Evolutionary conservation across 2,113 vertebrate genomes (phyloP), one percentile per base, ranked within the genome.

Genomic region (Romanogobio albipinnatus): DNA sequence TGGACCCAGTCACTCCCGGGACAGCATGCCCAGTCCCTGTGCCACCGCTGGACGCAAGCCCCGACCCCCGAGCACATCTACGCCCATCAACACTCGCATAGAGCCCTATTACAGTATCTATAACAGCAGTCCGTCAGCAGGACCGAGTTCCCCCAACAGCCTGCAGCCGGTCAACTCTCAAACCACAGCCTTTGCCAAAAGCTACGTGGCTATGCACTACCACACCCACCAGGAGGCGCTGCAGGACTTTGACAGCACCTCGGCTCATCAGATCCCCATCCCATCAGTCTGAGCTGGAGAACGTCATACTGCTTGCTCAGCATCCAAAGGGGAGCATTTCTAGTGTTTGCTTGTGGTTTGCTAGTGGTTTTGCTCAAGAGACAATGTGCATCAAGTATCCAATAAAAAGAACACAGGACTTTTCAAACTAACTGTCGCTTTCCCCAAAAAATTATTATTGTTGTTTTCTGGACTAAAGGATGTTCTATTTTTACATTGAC

Each of bases 81-180:
- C 97, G 0, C 97, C 98, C 4, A 93, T 99, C 93, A 96, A 99
- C 94, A 98, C 97, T 0, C 96, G 97, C 13, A 95, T 99, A 0
- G 97, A 99, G 86, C 97, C 98, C 26, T 98, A 98, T 88, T 99
- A 98, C 90, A 99, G 97, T 80, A 96, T 99, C 88, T 99, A 99
- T 73, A 98, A 97, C 93, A 98, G 96, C 93, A 98, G 91, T 87
- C 97, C 95, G 76, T 96, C 96, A 11, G 95, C 89, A 39, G 95
- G 93, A 51, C 91, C 85, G 33, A 96, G 96, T 93, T 94, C 96
- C 14, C 96, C 97, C 0, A 95, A 91, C 7, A 94, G 93, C 92
- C 88, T 97, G 26, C 97, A 96, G 89, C 96, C 96, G 0, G 89
- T 92, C 3, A 96, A 90, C 90, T 94, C 95, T 1, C 94, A 94